Conservation (phyloP, 2,113 vertebrate genomes). For the Promerops cafer region DNA sequence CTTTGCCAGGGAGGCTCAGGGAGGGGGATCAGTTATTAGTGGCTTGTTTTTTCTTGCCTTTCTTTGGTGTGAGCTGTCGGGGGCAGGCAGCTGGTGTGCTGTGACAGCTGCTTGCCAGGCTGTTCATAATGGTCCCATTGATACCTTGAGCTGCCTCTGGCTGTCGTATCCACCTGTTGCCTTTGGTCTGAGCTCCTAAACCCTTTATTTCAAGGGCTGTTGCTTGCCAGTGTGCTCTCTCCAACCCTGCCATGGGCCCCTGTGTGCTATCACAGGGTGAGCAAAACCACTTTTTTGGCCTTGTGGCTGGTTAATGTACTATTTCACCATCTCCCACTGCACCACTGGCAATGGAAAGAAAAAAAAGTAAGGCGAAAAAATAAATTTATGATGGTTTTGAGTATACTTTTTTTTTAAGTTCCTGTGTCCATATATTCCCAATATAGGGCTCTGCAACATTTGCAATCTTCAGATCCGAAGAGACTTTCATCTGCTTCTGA, state of each 20-base stretch:
- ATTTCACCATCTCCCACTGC: background rate
- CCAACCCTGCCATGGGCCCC: accelerated
- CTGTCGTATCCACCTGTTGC: constrained; percentile 45
- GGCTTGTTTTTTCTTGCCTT: background rate
- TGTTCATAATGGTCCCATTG: background rate
- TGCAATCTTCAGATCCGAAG: background rate
- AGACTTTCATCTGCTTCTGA: background rate
- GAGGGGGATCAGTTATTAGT: background rate
- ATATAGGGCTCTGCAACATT: background rate
- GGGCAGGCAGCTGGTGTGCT: background rate
- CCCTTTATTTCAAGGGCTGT: background rate
- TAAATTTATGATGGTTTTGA: background rate
- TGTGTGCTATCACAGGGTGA: background rate
- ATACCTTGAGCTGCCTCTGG: constrained; percentile 24
- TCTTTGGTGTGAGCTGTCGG: background rate
- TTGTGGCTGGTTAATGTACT: background rate
- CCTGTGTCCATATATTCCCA: background rate
- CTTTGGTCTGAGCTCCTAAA: constrained; percentile 3
- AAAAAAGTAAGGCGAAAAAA: background rate
- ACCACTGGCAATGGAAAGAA: background rate
- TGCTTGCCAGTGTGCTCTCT: background rate
- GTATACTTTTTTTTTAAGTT: background rate
- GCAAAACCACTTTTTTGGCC: background rate
- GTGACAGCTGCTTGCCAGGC: constrained; percentile 4
- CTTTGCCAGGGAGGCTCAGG: background rate